A percentile compares a stretch with the other conserved stretches of the same genome.
phyloP scores from a whole-genome alignment of 2,113 vertebrate species.

The Myotis lucifugus region DNA sequence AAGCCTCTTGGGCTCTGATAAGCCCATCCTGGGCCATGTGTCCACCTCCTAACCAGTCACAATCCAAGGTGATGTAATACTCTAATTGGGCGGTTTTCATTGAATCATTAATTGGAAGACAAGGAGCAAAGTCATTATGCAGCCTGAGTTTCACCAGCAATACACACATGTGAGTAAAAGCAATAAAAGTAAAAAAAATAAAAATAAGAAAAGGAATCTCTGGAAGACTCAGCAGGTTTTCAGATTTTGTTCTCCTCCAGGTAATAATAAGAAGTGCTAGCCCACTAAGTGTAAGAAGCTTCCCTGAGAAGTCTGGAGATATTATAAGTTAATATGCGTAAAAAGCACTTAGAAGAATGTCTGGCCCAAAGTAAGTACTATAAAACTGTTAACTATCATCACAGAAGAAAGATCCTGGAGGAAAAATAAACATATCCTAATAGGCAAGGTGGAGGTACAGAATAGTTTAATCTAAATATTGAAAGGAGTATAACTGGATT shows the following conservation, averaged over 20 bases:
- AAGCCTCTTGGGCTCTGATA: not conserved
- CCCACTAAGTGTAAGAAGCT: not conserved
- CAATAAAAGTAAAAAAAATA: not conserved
- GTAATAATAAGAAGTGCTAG: not conserved
- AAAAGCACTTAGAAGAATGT: slow-evolving; percentile 3
- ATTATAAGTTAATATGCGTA: not conserved
- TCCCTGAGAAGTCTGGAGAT: not conserved
- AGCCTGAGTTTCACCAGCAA: not conserved
- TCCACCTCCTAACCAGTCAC: not conserved
- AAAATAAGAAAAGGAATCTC: not conserved
- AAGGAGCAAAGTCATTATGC: not conserved
- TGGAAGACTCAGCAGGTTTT: not conserved
- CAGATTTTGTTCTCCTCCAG: not conserved
- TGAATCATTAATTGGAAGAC: not conserved
- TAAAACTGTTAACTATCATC: not conserved
- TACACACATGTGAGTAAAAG: not conserved
- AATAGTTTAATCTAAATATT: not conserved
- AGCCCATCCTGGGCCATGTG: not conserved
- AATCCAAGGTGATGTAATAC: not conserved
- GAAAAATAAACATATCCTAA: not conserved
- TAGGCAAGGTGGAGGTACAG: not conserved
- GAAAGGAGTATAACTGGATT: slow-evolving; percentile 25
- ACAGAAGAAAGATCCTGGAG: not conserved
- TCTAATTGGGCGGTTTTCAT: not conserved
- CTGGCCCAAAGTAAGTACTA: not conserved